Evolutionary conservation across 2,797 vertebrate species (phyloP).

Genomic region (Coracias cyanogaster): DNA sequence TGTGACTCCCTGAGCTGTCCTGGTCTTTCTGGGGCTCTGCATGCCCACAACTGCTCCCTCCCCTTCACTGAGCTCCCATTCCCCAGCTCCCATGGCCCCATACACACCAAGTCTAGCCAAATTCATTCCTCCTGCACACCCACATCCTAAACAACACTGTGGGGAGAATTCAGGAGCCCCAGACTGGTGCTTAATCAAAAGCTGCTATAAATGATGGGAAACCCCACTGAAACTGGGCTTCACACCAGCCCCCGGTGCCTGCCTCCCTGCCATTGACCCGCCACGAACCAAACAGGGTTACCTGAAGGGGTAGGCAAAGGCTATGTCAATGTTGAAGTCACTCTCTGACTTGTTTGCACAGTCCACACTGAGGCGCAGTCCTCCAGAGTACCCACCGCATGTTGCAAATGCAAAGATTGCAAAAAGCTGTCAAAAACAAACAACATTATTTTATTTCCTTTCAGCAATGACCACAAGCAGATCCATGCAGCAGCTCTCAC

Average conservation of each 20-base stretch:
- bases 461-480: neutral
- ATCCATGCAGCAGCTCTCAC: neutral
- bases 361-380: conserved; percentile 94
- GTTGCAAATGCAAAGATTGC: conserved; percentile 99
- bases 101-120: neutral
- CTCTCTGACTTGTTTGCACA: conserved; percentile 96
- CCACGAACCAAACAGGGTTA: conserved; percentile 53
- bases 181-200: rapidly evolving
- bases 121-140: neutral
- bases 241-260: neutral
- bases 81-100: neutral
- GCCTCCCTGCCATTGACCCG: neutral
- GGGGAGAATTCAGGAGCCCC: neutral
- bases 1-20: neutral
- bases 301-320: conserved; percentile 97
- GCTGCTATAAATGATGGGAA: rapidly evolving
- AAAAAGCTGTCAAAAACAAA: conserved; percentile 89
- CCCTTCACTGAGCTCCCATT: neutral
- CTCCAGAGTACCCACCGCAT: conserved; percentile 97
- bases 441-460: conserved; percentile 1
- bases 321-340: conserved; percentile 93
- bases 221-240: rapidly evolving
- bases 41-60: no score
- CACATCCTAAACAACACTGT: neutral
- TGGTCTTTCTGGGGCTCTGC: neutral